Conservation (phyloP, 2,888 invertebrate genomes). For the Hermaeophaga mercurialis region DNA sequence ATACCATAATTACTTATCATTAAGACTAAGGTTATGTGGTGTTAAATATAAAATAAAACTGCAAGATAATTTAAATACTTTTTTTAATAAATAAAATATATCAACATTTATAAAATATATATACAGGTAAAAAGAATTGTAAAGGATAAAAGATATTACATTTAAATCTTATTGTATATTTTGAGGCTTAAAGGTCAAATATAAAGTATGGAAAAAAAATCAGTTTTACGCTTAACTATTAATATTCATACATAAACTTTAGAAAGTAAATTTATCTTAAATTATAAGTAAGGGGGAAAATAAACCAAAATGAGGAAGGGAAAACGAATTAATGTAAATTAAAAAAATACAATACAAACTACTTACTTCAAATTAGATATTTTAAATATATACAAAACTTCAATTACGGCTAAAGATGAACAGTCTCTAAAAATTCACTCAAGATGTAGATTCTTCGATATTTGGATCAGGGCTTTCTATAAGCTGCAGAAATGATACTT, state of each 20-base stretch:
- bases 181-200: background rate
- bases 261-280: conserved; percentile 1
- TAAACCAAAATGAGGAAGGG: background rate
- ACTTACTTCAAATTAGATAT: conserved; percentile 1
- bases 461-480: background rate
- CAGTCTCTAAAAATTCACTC: conserved; percentile 5
- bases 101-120: conserved; percentile 12
- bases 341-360: conserved; percentile 2
- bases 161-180: conserved; percentile 10
- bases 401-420: background rate
- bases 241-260: conserved; percentile 1
- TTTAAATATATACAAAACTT: conserved; percentile 2
- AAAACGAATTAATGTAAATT: background rate
- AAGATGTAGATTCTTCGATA: conserved; percentile 3
- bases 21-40: too few relatives aligned
- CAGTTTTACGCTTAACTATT: background rate
- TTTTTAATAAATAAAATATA: conserved; percentile 12
- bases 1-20: too few relatives aligned
- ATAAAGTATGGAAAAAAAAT: background rate
- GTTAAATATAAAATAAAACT: background rate
- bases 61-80: background rate
- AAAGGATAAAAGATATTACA: conserved; percentile 7
- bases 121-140: conserved; percentile 2
- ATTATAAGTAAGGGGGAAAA: background rate
- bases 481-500: conserved; percentile 9